Base-by-base conservation (phyloP, 2,888 invertebrate species). In the Tillus elongatus region DNA sequence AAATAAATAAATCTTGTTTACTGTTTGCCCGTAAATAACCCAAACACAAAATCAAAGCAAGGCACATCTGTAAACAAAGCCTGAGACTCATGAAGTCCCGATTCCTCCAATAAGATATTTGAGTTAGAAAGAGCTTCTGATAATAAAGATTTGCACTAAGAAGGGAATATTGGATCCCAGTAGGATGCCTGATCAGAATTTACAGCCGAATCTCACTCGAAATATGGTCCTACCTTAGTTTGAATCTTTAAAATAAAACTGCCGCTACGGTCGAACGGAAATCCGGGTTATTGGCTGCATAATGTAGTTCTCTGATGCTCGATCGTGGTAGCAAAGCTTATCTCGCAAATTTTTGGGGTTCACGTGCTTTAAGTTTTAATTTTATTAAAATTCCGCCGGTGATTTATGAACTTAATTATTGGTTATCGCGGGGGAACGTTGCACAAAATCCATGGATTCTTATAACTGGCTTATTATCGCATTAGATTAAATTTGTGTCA, bases 121-220 rank as follows among this genome's bases (percentile, higher is more conserved):
- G 52, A 58, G 54, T 57, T 56, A 56, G 54, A 54, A 52, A 54
- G 50, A 53, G 44, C 24, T 40, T 42, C 40, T 48, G 50, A 51
- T 55, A 54, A 56, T 57, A 57, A 56, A 57, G 57, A 55, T 58
- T 55, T 56, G 54, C 50, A 43, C 45, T 41, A 46, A 46, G 48
- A 44, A 44, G 45, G 42, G 30, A 38, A 43, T 43, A 53, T 52
- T 49, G 46, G 49, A 52, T 48, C 50, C 53, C 56, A 50, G 39
- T 37, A 36, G 46, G 49, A 39, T 44, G 44, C 41, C 52, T 54
- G 54, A 56, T 55, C 50, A 45, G 49, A 53, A 57, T 56, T 56
- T 57, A 57, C 51, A 47, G 45, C 43, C 35, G 44, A 46, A 45
- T 50, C 51, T 43, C 43, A 41, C 34, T 38, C 50, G 43, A 51